Conservation (phyloP, 2,888 invertebrate species). For the Adelphocoris suturalis region DNA sequence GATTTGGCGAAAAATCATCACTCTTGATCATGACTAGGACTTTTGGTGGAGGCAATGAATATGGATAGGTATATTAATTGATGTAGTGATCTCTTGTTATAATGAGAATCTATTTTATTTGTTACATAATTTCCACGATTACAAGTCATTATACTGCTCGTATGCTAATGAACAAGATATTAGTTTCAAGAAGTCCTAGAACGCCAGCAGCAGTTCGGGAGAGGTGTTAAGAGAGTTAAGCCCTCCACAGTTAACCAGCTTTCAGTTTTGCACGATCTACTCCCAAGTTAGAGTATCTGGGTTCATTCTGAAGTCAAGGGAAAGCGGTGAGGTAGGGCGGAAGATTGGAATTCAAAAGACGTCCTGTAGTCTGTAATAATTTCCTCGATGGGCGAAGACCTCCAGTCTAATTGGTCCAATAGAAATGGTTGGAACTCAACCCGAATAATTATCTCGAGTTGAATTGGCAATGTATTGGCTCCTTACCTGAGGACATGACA, state of each 20-base stretch:
- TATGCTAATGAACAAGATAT: too few relatives aligned
- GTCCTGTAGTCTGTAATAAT: background rate
- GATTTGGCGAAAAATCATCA: too few relatives aligned
- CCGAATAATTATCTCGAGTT: background rate
- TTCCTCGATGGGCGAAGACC: background rate
- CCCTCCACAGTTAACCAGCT: conserved; percentile 18
- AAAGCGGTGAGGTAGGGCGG: background rate
- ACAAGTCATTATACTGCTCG: too few relatives aligned
- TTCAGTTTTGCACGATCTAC: background rate
- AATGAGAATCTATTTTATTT: too few relatives aligned
- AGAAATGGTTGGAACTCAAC: background rate
- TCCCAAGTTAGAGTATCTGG: background rate
- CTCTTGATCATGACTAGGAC: too few relatives aligned
- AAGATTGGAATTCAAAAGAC: conserved; percentile 45
- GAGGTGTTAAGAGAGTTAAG: conserved; percentile 24
- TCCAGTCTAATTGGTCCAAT: background rate
- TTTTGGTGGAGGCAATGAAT: too few relatives aligned
- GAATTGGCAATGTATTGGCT: too few relatives aligned
- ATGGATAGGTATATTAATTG: too few relatives aligned
- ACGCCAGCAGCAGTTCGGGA: background rate
- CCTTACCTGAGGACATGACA: too few relatives aligned
- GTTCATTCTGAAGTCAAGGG: background rate
- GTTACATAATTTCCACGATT: too few relatives aligned
- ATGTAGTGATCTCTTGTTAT: too few relatives aligned
- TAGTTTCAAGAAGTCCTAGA: background rate